These are phyloP conservation scores for Sceloporus undulatus DNA, from an alignment of 2,113 vertebrate species.

Conservation along the genomic window DNA sequence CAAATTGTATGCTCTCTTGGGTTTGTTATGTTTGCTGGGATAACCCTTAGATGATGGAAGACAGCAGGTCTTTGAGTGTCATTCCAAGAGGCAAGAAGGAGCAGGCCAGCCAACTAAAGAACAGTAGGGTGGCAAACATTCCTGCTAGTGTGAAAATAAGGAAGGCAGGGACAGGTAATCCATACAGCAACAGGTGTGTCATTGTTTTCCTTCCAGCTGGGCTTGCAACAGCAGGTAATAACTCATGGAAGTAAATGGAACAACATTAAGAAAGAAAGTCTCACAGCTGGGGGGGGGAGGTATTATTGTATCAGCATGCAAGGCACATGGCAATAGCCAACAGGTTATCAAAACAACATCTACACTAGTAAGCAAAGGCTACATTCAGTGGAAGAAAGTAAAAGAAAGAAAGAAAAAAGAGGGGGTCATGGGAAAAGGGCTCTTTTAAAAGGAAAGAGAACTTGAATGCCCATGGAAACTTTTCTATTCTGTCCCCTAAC, in stretches of 20 bases:
- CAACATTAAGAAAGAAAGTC: neutral
- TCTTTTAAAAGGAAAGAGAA: neutral
- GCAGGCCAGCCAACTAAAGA: neutral
- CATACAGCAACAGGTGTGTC: neutral
- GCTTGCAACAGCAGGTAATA: neutral
- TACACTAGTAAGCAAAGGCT: no score
- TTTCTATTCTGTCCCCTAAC: neutral
- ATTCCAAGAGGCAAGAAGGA: neutral
- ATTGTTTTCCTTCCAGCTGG: neutral
- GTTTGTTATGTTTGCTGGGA: neutral
- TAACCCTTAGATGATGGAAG: neutral
- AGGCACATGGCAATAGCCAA: neutral
- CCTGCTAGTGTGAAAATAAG: conserved; percentile 7
- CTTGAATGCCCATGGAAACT: neutral
- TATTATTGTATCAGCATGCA: neutral
- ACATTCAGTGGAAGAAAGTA: no score
- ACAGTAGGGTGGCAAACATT: neutral
- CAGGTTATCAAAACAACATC: neutral
- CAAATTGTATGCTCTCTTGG: neutral
- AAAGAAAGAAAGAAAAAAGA: no score
- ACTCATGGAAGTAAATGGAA: neutral
- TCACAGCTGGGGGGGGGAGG: neutral
- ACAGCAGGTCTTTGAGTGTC: neutral
- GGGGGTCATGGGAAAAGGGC: neutral
- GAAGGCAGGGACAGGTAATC: neutral